A percentile compares a stretch with the other conserved stretches of the same genome.
Conservation (phyloP, 2,888 invertebrate species). For the Asteroscopus sphinx region DNA sequence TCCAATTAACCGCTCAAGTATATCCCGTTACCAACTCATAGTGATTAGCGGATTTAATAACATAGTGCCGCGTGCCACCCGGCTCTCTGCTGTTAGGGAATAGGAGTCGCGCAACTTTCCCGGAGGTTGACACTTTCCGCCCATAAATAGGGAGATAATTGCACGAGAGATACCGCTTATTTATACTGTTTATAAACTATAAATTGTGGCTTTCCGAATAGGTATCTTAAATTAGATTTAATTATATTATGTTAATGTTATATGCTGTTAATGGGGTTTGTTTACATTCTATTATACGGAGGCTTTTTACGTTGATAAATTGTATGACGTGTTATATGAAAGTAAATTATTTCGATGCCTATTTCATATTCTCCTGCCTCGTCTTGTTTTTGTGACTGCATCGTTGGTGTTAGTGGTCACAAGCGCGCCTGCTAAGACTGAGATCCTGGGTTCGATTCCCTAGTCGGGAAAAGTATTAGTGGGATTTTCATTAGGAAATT, state of each 20-base stretch:
- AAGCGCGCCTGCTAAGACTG: no score
- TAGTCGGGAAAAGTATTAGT: no score
- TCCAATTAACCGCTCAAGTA: constrained; percentile 56
- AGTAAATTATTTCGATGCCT: no score
- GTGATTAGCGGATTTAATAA: constrained; percentile 73
- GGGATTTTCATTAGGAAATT: no score
- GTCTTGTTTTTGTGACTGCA: no score
- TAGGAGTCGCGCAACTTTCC: constrained; percentile 61
- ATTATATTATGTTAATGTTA: constrained; percentile 40
- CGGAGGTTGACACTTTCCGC: constrained; percentile 77
- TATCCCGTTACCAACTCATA: constrained; percentile 64
- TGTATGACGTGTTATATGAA: constrained; percentile 4
- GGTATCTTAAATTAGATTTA: constrained; percentile 46
- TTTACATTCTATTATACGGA: constrained; percentile 17
- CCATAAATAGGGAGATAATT: constrained; percentile 80
- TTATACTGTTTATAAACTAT: constrained; percentile 71
- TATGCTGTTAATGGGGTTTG: constrained; percentile 31
- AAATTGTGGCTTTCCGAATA: constrained; percentile 55
- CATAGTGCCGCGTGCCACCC: constrained; percentile 62
- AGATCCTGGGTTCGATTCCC: no score
- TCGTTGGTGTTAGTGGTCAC: no score
- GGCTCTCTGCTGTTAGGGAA: constrained; percentile 45
- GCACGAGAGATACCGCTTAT: constrained; percentile 76
- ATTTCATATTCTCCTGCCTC: no score
- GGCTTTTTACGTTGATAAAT: constrained; percentile 1